Evolutionary conservation across 2,113 vertebrate species (phyloP).

Genomic region (Piaya cayana): DNA sequence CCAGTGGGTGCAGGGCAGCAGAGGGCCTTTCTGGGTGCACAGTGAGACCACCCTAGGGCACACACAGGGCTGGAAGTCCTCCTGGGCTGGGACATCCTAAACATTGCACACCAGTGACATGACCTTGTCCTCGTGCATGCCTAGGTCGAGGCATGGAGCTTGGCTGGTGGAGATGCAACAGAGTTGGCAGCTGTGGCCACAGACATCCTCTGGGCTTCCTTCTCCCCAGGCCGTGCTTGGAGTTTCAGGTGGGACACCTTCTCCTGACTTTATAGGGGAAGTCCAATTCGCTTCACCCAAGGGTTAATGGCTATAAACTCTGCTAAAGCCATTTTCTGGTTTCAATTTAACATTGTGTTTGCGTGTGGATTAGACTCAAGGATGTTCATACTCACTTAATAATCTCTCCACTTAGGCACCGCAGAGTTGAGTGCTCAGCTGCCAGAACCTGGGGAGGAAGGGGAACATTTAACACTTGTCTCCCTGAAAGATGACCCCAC

Average conservation of each 20-base stretch:
- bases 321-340: constrained; percentile 36
- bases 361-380: constrained; percentile 39
- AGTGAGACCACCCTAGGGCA: not conserved
- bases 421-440: not conserved
- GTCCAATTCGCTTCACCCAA: not conserved
- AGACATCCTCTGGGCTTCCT: not conserved
- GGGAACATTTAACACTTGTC: not conserved
- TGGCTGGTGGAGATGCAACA: not conserved
- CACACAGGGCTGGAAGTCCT: not conserved
- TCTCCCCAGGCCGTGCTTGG: not conserved
- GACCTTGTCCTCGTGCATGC: not conserved
- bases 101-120: accelerated
- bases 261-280: not conserved
- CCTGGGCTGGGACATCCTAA: not conserved
- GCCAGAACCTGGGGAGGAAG: not conserved
- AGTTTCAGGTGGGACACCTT: not conserved
- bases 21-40: not conserved
- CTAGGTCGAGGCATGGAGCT: not conserved
- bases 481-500: not conserved
- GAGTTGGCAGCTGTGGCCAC: not conserved
- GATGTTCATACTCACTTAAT: constrained; percentile 42
- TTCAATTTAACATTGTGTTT: constrained; percentile 48
- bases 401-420: constrained; percentile 7
- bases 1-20: not conserved
- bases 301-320: constrained; percentile 25